phyloP scores from a whole-genome alignment of 2,797 vertebrate species.

The Brachyrhaphis roseni region DNA sequence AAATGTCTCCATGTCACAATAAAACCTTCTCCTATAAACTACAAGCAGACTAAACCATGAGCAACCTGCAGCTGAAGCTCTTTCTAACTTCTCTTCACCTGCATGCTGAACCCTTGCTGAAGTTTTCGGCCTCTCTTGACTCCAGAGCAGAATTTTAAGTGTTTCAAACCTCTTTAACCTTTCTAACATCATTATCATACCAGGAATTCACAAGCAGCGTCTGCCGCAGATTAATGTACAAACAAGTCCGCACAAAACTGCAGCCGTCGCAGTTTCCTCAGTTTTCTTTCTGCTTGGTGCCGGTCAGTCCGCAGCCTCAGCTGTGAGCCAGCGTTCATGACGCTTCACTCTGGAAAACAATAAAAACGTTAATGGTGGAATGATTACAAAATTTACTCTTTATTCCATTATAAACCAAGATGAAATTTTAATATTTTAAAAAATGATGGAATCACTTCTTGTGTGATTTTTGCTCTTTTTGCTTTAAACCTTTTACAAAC shows the following conservation, averaged over 20 bases:
- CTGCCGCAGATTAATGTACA: constrained; percentile 8
- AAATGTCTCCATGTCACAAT: background rate
- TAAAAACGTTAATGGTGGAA: too few relatives aligned
- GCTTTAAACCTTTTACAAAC: background rate
- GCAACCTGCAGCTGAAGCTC: background rate
- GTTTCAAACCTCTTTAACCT: background rate
- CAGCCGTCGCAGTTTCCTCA: background rate
- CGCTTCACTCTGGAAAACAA: background rate
- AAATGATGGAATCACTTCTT: background rate
- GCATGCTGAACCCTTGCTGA: background rate
- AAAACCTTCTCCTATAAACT: background rate
- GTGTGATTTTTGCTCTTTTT: background rate
- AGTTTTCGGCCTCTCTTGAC: background rate
- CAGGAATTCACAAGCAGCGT: constrained; percentile 14
- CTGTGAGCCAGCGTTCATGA: background rate
- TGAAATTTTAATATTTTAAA: background rate
- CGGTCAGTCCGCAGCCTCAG: background rate
- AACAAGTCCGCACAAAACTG: constrained; percentile 9
- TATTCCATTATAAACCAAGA: background rate
- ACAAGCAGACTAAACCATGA: background rate
- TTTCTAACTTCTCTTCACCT: background rate
- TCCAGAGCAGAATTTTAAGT: constrained; percentile 1
- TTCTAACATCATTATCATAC: constrained; percentile 13
- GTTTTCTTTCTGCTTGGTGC: background rate
- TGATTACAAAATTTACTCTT: background rate